Percentiles rank a stretch among this genome's conserved stretches.
These are phyloP conservation scores for Varroa destructor DNA, from an alignment of 1,140 invertebrate genomes.

Conservation along the genomic window DNA sequence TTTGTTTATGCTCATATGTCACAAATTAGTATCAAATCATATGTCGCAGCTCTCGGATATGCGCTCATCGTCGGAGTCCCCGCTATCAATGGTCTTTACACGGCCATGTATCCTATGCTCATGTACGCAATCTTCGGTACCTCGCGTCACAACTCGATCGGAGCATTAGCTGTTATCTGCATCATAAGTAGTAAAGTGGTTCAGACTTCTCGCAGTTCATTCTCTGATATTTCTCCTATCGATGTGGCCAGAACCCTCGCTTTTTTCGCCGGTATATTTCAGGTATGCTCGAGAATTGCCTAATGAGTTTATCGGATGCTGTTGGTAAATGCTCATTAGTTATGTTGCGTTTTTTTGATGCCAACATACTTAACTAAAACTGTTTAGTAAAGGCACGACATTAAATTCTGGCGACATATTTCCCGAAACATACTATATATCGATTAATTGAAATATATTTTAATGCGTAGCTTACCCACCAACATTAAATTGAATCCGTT, in stretches of 20 bases:
- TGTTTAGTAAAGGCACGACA: no score
- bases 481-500: neutral
- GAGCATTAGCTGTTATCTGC: slow-evolving; percentile 39
- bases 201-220: neutral
- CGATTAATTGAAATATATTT: no score
- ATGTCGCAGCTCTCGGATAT: slow-evolving; percentile 67
- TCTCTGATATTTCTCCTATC: neutral
- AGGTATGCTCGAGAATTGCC: neutral
- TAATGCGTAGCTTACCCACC: neutral
- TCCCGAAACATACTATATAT: no score
- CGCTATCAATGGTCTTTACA: slow-evolving; percentile 78
- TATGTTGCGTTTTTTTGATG: no score
- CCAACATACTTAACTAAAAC: no score
- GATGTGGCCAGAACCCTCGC: neutral
- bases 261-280: slow-evolving; percentile 3
- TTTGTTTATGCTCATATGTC: no score
- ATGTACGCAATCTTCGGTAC: slow-evolving; percentile 80
- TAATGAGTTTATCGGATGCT: no score
- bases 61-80: slow-evolving; percentile 69
- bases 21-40: no score
- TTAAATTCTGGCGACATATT: no score
- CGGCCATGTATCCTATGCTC: slow-evolving; percentile 81
- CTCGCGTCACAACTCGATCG: slow-evolving; percentile 78
- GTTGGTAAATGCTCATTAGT: no score
- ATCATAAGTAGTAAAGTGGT: neutral